Base-by-base conservation (phyloP, 2,113 vertebrate species). In the Psettodes erumei region DNA sequence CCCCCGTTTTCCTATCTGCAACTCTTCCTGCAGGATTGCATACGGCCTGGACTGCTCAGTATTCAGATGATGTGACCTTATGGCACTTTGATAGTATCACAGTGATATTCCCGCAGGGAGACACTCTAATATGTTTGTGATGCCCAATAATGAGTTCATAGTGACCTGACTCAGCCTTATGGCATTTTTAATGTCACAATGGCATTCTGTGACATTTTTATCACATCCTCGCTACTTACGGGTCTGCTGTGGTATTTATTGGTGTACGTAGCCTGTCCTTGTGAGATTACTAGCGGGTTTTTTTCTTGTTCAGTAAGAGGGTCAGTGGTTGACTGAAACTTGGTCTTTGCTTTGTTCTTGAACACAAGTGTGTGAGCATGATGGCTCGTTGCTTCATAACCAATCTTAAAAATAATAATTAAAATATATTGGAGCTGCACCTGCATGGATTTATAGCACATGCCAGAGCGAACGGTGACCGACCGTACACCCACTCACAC, bases 141-240 rank as follows among this genome's bases (percentile, higher is more conserved):
- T 65, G n/a, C 19, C 23, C 40, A 11, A 5, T 85, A 80, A 84
- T 71, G 70, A 79, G 77, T 62, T 81, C 50, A 23, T 0, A 4
- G 61, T 62, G 54, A 83, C 71, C 82, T 30, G 65, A 50, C 71
- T 11, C 23, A 48, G 50, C 70, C 72, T 61, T 6, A 8, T 53
- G 83, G 81, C 58, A 67, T 76, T 83, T 84, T 58, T 81, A 79
- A 78, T 75, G 78, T 65, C 76, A 82, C 67, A 66, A 68, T 77
- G 79, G 75, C 75, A 73, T 74, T 69, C 56, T 50, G 62, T 70
- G 81, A 80, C 76, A 84, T 84, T 82, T 78, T 69, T 78, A 76
- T 48, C 33, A 50, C 69, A 16, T 18, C 66, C 28, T 37, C 30
- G 48, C 40, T 55, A 7, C 61, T 75, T 32, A 16, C 71, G 75